Conservation (phyloP, 2,797 vertebrate species). For the Paratrypauchen microcephalus region DNA sequence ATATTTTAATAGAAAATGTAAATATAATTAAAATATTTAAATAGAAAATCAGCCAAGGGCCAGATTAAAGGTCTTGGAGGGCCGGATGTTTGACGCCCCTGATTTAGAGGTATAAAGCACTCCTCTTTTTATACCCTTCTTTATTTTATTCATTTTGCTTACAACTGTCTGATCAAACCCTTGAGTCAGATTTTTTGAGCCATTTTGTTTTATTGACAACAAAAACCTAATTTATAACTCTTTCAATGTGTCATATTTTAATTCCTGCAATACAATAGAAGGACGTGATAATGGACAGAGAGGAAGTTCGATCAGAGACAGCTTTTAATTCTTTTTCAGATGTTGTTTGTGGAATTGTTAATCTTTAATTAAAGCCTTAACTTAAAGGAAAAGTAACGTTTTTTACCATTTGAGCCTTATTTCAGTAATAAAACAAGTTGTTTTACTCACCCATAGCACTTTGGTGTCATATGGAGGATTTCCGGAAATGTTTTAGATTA, state of each 20-base stretch:
- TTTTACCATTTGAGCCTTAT: too few species aligned
- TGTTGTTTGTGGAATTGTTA: slow-evolving; percentile 62
- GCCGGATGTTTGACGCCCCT: too few species aligned
- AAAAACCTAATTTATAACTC: slow-evolving; percentile 23
- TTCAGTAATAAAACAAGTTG: too few species aligned
- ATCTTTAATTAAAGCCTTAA: slow-evolving; percentile 55
- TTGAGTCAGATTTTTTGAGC: slow-evolving; percentile 38
- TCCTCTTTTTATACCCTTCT: too few species aligned
- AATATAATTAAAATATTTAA: too few species aligned
- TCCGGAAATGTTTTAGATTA: too few species aligned
- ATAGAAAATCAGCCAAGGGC: too few species aligned
- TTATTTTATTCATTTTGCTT: slow-evolving; percentile 10
- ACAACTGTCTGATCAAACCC: slow-evolving; percentile 12
- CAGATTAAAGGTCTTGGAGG: too few species aligned
- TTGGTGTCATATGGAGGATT: too few species aligned
- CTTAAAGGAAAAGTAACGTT: too few species aligned
- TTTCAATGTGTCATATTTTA: slow-evolving; percentile 48
- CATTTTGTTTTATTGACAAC: slow-evolving; percentile 29
- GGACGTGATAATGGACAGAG: slow-evolving; percentile 37
- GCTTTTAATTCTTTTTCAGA: slow-evolving; percentile 15
- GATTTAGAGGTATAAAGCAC: neutral
- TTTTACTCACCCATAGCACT: too few species aligned
- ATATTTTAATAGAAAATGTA: too few species aligned
- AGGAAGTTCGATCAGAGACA: slow-evolving; percentile 11
- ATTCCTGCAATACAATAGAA: slow-evolving; percentile 46